phyloP scores from a whole-genome alignment of 2,797 vertebrate genomes.

The Cichlasoma orientale region DNA sequence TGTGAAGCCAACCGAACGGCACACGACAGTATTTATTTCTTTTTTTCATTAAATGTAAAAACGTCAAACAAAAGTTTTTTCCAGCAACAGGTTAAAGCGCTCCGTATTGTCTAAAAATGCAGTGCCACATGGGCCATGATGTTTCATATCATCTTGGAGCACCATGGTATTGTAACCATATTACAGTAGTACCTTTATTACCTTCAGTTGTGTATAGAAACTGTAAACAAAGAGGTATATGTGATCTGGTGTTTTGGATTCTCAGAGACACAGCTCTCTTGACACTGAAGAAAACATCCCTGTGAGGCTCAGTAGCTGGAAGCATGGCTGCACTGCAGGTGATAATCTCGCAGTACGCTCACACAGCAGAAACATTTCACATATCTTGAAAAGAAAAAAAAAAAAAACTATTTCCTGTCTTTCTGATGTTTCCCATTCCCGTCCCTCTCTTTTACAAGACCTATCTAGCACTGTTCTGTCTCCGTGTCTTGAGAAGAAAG shows the following conservation, averaged over 20 bases:
- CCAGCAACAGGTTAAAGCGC: constrained; percentile 64
- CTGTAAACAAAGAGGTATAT: constrained; percentile 99
- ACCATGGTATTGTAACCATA: constrained; percentile 95
- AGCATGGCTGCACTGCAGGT: constrained; percentile 56
- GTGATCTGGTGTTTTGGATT: constrained; percentile 91
- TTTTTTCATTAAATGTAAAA: constrained; percentile 53
- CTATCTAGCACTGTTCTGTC: constrained; percentile 64
- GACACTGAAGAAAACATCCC: constrained; percentile 86
- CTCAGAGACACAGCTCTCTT: constrained; percentile 87
- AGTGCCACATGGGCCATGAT: constrained; percentile 89
- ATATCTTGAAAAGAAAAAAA: constrained; percentile 20
- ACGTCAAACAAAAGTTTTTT: constrained; percentile 46
- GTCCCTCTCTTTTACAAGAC: constrained; percentile 28
- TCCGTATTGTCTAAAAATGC: constrained; percentile 76
- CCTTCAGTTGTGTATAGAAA: constrained; percentile 94
- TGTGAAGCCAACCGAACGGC: constrained; percentile 40
- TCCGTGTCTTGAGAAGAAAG: constrained; percentile 84
- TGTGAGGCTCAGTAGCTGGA: constrained; percentile 84
- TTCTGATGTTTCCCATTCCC: constrained; percentile 47
- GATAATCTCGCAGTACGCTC: constrained; percentile 49
- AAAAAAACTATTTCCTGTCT: constrained; percentile 14
- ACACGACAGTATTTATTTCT: constrained; percentile 25
- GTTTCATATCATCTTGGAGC: constrained; percentile 92
- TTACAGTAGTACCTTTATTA: constrained; percentile 97
- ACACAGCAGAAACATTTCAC: constrained; percentile 65